Evolutionary conservation across 1,140 invertebrate species (phyloP).

Genomic region (Oryzaephilus surinamensis): DNA sequence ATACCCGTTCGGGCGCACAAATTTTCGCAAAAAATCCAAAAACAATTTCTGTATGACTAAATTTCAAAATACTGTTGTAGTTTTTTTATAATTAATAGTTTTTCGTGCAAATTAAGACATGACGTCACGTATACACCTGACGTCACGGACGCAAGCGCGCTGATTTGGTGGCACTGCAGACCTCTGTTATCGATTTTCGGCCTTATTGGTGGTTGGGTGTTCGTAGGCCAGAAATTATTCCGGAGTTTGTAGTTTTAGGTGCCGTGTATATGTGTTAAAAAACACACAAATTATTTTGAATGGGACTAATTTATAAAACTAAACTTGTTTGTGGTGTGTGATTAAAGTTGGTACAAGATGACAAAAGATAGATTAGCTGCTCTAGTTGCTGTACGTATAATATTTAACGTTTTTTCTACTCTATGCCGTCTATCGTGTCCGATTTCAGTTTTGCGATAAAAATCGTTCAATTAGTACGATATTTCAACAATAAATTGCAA

Average conservation of each 20-base stretch:
- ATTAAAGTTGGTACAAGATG: slow-evolving; percentile 63
- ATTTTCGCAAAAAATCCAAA: slow-evolving; percentile 11
- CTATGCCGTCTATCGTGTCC: too few species aligned
- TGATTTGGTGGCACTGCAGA: slow-evolving; percentile 51
- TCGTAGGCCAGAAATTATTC: slow-evolving; percentile 15
- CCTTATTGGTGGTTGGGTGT: too few species aligned
- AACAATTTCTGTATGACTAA: slow-evolving; percentile 3
- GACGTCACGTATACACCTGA: slow-evolving; percentile 36
- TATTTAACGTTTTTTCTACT: slow-evolving; percentile 1
- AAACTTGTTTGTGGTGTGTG: slow-evolving; percentile 48
- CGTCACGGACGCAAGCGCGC: slow-evolving; percentile 46
- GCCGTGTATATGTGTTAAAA: too few species aligned
- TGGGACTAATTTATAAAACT: slow-evolving; percentile 60
- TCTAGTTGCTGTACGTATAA: slow-evolving; percentile 71
- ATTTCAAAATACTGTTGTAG: slow-evolving; percentile 8
- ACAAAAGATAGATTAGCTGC: slow-evolving; percentile 97
- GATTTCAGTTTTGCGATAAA: too few species aligned
- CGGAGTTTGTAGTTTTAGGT: slow-evolving; percentile 17
- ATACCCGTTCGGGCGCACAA: neutral
- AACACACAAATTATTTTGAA: slow-evolving; percentile 41
- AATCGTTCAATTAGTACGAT: too few species aligned
- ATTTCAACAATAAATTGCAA: too few species aligned
- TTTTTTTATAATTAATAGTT: slow-evolving; percentile 14
- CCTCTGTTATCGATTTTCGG: slow-evolving; percentile 47
- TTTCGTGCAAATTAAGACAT: slow-evolving; percentile 14